These are phyloP conservation scores for Drosophila mauritiana DNA, from an alignment of 1,140 invertebrate species.

Conservation along the genomic window DNA sequence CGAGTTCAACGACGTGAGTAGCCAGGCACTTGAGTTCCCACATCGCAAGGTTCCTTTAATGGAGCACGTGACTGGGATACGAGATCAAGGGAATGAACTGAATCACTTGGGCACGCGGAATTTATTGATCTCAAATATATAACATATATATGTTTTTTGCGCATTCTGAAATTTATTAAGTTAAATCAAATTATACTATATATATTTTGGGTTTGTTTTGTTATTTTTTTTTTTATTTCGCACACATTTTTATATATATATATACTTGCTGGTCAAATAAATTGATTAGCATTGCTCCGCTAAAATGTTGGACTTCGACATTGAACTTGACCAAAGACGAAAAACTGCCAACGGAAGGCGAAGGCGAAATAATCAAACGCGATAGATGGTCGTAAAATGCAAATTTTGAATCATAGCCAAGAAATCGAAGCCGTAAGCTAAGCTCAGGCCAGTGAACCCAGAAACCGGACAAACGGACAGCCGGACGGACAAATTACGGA, in stretches of 20 bases:
- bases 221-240: not conserved
- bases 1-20: slow-evolving; percentile 88
- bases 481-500: not conserved
- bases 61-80: slow-evolving; percentile 21
- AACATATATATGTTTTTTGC: no score
- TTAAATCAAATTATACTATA: not conserved
- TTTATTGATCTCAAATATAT: not conserved
- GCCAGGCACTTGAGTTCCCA: not conserved
- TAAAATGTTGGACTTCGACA: slow-evolving; percentile 46
- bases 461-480: slow-evolving; percentile 4
- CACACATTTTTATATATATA: not conserved
- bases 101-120: not conserved
- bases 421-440: slow-evolving; percentile 28
- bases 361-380: slow-evolving; percentile 30
- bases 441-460: slow-evolving; percentile 50
- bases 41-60: not conserved
- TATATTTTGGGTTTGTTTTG: not conserved
- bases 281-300: slow-evolving; percentile 39
- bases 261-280: slow-evolving; percentile 22
- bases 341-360: slow-evolving; percentile 28
- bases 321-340: slow-evolving; percentile 68
- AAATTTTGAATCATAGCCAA: slow-evolving; percentile 47
- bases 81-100: not conserved
- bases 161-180: no score
- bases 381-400: slow-evolving; percentile 62